phyloP scores from a whole-genome alignment of 1,140 invertebrate species.

The Cotesia vestalis region DNA sequence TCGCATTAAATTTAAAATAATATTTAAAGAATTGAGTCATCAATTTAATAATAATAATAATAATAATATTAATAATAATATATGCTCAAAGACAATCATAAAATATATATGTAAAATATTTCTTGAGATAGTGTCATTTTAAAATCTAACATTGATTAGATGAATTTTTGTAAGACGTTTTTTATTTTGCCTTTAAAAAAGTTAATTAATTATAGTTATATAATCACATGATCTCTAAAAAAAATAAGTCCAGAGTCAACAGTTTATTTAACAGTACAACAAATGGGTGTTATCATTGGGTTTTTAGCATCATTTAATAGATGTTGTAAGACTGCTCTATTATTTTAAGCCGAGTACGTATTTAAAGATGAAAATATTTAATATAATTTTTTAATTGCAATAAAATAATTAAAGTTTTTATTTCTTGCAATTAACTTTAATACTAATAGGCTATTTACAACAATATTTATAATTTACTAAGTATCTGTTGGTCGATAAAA shows the following conservation, averaged over 20 bases:
- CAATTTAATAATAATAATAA: too few species aligned
- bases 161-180: constrained; percentile 45
- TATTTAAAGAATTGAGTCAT: too few species aligned
- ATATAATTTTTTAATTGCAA: constrained; percentile 17
- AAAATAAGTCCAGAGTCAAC: constrained; percentile 35
- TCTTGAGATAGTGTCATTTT: constrained; percentile 18
- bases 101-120: constrained; percentile 4
- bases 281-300: constrained; percentile 26
- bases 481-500: background rate
- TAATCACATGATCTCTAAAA: constrained; percentile 52
- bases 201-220: constrained; percentile 35
- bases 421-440: constrained; percentile 18
- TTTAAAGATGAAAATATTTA: constrained; percentile 16
- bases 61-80: constrained; percentile 17
- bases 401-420: constrained; percentile 21
- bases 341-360: constrained; percentile 32
- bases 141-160: constrained; percentile 56
- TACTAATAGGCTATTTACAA: background rate
- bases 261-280: background rate
- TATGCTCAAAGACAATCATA: constrained; percentile 57
- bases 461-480: constrained; percentile 1
- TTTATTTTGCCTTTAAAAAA: constrained; percentile 43
- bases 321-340: constrained; percentile 32
- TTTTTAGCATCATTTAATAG: constrained; percentile 19
- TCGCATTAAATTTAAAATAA: too few species aligned